These are phyloP conservation scores for Drosophila vallismaia DNA, from an alignment of 2,888 invertebrate species.

Conservation along the genomic window DNA sequence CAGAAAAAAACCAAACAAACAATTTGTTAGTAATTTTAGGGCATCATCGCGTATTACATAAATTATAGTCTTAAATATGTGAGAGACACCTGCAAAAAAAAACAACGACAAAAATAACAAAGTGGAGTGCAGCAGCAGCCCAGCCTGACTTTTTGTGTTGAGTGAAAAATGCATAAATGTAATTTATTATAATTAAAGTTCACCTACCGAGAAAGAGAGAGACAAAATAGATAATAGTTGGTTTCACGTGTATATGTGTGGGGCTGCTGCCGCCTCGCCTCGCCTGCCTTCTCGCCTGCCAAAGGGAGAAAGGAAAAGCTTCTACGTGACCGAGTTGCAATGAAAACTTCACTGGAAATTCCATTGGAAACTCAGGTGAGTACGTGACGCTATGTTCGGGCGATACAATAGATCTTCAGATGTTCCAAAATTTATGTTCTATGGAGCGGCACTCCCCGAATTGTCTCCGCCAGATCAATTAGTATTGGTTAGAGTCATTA, in stretches of 20 bases:
- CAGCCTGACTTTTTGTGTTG: constrained; percentile 17
- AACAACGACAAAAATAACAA: constrained; percentile 9
- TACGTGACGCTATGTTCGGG: constrained; percentile 26
- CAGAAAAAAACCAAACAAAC: constrained; percentile 9
- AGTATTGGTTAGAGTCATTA: constrained; percentile 59
- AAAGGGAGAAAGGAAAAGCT: constrained; percentile 55
- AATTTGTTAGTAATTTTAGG: constrained; percentile 19
- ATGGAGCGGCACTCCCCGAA: constrained; percentile 18
- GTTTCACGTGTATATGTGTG: constrained; percentile 32
- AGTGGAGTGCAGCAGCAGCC: not conserved
- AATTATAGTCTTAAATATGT: constrained; percentile 14
- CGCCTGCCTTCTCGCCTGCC: constrained; percentile 12
- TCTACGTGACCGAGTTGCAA: constrained; percentile 68
- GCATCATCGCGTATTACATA: constrained; percentile 38
- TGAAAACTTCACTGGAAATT: constrained; percentile 25
- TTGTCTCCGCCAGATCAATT: constrained; percentile 60
- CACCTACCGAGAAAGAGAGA: constrained; percentile 28
- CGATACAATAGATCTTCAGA: constrained; percentile 4
- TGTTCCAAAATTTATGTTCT: constrained; percentile 19
- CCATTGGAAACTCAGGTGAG: constrained; percentile 44
- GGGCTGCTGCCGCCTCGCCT: constrained; percentile 35
- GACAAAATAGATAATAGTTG: constrained; percentile 55
- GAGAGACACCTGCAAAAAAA: not conserved
- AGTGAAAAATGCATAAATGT: constrained; percentile 44
- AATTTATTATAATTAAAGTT: constrained; percentile 67